Base-by-base conservation (phyloP, 1,140 invertebrate genomes). In the Drosophila asahinai region DNA sequence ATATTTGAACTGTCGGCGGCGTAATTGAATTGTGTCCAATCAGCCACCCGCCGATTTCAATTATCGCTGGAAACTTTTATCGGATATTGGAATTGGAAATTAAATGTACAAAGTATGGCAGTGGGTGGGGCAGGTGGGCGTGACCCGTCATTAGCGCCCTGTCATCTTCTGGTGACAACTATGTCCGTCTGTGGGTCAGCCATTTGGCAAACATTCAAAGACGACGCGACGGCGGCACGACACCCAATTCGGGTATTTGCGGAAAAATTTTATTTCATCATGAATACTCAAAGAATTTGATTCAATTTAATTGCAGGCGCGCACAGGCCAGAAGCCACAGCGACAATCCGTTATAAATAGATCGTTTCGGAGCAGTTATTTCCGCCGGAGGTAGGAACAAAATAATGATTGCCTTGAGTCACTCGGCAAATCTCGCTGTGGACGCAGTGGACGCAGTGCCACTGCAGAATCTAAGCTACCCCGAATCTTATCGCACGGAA, bases 171-270 rank as follows among this genome's bases (percentile, higher is more conserved):
- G 62, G 62, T 30, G 19, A 1, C 11, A 27, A 55, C n/a, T 14
- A 40, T 48, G 38, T 57, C 42, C 54, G 48, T 79, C 76, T 79
- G 40, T 80, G 57, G 76, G 67, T 66, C 64, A 71, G 68, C 45
- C 58, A 70, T 11, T 65, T 89, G 86, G 84, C 86, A 89, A 49
- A 48, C 54, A 79, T 60, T 89, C 84, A 89, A 89, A 79, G 86
- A 61, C 74, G 54, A 19, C 22, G 22, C 22, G 22, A 22, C 47
- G 22, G 47, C 61, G 86, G 54, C 74, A 47, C 47, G 33, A 63
- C 61, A 54, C 54, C 54, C 19, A 25, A 25, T 57, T 57, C 36
- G 15, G 54, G 11, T 71, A 68, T 68, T 71, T 74, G 67, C 71
- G 68, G 55, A 72, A 74, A 68, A 55, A 71, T 55, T 55, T n/a